A percentile compares a stretch with the other conserved stretches of the same genome.
These are phyloP conservation scores for Leucophora obtusa DNA, from an alignment of 2,888 invertebrate species.

Conservation along the genomic window DNA sequence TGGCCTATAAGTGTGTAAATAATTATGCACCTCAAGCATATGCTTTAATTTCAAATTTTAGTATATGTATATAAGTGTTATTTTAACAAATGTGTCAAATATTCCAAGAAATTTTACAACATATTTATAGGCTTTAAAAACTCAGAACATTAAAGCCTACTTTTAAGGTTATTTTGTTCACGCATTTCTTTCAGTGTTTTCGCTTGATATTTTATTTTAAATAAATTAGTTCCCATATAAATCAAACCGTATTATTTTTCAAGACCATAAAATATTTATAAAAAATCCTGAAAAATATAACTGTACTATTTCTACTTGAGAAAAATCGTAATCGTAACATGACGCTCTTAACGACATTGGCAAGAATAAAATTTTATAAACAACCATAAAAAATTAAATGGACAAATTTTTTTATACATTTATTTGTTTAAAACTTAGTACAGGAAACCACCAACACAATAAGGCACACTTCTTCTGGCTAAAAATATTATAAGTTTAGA, in stretches of 20 bases:
- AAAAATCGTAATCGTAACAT: neutral
- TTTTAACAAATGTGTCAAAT: no score
- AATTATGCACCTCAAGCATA: no score
- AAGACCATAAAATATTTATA: constrained; percentile 26
- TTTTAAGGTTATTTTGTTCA: no score
- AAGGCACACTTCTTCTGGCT: constrained; percentile 26
- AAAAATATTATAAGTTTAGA: neutral
- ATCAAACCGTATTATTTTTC: constrained; percentile 32
- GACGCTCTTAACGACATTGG: neutral
- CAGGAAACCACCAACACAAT: constrained; percentile 53
- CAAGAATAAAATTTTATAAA: neutral
- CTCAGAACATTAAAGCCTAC: no score
- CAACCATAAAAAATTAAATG: constrained; percentile 3
- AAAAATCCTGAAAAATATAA: constrained; percentile 44
- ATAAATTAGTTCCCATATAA: constrained; percentile 53
- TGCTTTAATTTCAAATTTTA: no score
- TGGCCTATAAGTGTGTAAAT: no score
- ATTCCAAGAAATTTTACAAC: neutral
- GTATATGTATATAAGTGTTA: no score
- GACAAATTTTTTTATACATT: neutral
- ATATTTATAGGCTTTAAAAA: constrained; percentile 1
- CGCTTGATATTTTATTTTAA: neutral
- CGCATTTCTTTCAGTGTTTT: constrained; percentile 37
- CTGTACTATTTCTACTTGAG: constrained; percentile 41
- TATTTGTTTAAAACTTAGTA: constrained; percentile 13